phyloP scores from a whole-genome alignment of 2,113 vertebrate genomes.

The Charina bottae region DNA sequence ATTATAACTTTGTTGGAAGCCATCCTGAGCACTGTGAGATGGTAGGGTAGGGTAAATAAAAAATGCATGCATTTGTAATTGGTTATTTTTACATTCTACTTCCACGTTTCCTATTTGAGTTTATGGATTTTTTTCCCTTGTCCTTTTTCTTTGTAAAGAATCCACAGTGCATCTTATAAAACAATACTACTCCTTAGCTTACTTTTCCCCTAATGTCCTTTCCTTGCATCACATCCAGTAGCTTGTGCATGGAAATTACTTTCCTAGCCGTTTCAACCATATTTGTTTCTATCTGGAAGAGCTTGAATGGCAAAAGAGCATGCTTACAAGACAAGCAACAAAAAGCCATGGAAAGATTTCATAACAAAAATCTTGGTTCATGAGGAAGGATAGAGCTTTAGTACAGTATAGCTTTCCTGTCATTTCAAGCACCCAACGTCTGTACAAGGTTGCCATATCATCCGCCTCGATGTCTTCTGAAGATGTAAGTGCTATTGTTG shows the following conservation, averaged over 20 bases:
- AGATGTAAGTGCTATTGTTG: not conserved
- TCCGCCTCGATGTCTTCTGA: not conserved
- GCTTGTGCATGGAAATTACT: not conserved
- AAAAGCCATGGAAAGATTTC: not conserved
- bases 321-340: not conserved
- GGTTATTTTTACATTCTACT: not conserved
- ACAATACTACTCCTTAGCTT: not conserved
- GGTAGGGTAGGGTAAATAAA: too few species aligned
- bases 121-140: not conserved
- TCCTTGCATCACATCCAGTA: not conserved
- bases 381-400: not conserved
- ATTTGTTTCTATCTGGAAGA: not conserved
- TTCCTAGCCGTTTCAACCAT: not conserved
- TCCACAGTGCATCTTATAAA: not conserved
- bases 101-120: not conserved
- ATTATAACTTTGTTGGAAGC: too few species aligned
- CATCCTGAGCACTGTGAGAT: too few species aligned
- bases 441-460: not conserved
- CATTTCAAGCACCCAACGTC: accelerated
- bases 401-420: not conserved
- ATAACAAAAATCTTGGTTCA: not conserved
- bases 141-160: not conserved
- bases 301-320: not conserved
- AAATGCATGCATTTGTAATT: too few species aligned
- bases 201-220: not conserved